A percentile compares a stretch with the other conserved stretches of the same genome.
phyloP scores from a whole-genome alignment of 2,113 vertebrate species.

The Sorex araneus region DNA sequence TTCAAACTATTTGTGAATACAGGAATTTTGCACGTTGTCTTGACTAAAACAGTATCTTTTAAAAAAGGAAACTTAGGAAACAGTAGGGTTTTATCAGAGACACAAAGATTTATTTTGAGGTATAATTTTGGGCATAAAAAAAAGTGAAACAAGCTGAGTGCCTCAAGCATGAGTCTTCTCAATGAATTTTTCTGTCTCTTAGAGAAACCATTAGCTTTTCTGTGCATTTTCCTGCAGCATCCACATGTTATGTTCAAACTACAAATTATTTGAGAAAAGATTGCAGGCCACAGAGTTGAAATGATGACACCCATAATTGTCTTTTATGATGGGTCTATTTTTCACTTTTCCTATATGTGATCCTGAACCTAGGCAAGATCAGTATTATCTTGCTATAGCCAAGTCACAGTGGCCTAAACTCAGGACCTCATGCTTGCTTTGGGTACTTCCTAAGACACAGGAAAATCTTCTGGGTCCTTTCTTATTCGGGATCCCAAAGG shows the following conservation, averaged over 20 bases:
- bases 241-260: background rate
- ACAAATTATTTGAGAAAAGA: background rate
- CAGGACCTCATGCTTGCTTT: no score
- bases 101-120: conserved; percentile 36
- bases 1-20: conserved; percentile 59
- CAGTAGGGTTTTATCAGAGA: conserved; percentile 36
- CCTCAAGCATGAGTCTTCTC: no score
- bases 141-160: background rate
- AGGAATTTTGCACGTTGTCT: conserved; percentile 26
- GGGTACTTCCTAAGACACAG: no score
- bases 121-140: conserved; percentile 40
- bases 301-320: background rate
- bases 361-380: no score
- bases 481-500: no score
- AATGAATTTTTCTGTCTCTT: background rate
- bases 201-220: background rate
- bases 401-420: no score
- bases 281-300: no score
- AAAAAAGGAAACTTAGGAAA: conserved; percentile 47
- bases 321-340: background rate
- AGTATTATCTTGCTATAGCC: no score
- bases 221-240: background rate
- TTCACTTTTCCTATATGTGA: no score
- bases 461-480: no score
- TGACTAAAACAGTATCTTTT: conserved; percentile 30